Evolutionary conservation across 37 sponge, comb jelly and placozoan species (phyloP).

Genomic region (Aphrocallistes beatrix): DNA sequence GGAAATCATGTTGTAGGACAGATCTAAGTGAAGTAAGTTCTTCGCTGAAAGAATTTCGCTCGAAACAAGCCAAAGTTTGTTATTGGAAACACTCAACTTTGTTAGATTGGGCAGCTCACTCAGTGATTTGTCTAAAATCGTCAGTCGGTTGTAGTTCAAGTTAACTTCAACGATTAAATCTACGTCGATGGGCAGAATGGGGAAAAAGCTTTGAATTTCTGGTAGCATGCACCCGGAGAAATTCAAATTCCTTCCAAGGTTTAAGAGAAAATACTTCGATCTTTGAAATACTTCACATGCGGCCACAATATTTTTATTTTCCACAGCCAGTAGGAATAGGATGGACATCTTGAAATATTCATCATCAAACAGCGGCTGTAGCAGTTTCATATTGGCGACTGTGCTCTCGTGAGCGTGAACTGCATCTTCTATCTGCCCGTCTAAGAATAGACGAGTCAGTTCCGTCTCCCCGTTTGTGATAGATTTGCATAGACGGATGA

Average conservation of each 20-base stretch:
- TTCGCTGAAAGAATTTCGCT: neutral
- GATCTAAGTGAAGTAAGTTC: neutral
- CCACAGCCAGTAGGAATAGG: neutral
- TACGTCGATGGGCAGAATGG: neutral
- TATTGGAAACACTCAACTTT: neutral
- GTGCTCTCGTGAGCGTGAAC: neutral
- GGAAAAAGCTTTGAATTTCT: neutral
- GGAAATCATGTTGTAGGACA: neutral
- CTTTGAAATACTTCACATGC: neutral
- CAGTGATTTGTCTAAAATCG: neutral
- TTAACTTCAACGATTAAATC: neutral
- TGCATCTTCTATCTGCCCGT: neutral
- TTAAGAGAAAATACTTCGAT: neutral
- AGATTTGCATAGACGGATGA: neutral
- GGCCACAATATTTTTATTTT: neutral
- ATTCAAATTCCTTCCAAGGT: neutral
- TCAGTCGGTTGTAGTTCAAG: slow-evolving; percentile 18
- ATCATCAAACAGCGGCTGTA: neutral
- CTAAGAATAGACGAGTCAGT: slow-evolving; percentile 8
- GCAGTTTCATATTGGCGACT: neutral
- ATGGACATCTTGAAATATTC: neutral
- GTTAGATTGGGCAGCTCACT: neutral
- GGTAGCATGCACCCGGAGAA: neutral
- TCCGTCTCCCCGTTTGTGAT: neutral
- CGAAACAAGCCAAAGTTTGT: neutral